Evolutionary conservation across 1,140 invertebrate species (phyloP).

Genomic region (Ruditapes philippinarum): DNA sequence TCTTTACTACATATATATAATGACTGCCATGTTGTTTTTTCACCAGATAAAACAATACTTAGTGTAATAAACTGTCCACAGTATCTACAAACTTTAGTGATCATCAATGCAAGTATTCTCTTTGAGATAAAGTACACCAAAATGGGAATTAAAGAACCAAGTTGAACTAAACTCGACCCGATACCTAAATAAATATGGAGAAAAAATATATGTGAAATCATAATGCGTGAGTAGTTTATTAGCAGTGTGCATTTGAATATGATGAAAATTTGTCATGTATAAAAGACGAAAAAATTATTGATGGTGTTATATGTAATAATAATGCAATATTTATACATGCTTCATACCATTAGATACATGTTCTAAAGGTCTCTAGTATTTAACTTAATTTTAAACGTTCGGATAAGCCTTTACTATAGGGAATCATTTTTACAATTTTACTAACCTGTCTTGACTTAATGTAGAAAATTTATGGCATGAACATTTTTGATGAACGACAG

Average conservation of each 20-base stretch:
- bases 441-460: neutral
- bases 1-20: neutral
- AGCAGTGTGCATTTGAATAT: too few species aligned
- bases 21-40: neutral
- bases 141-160: constrained; percentile 16
- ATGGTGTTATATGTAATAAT: too few species aligned
- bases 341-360: too few species aligned
- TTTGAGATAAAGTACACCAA: constrained; percentile 24
- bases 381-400: neutral
- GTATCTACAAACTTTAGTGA: neutral
- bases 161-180: neutral
- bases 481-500: neutral
- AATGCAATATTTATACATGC: too few species aligned
- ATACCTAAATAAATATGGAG: neutral
- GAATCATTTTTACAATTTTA: neutral
- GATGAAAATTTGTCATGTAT: too few species aligned
- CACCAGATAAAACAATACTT: neutral
- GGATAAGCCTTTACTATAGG: too few species aligned
- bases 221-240: too few species aligned
- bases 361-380: too few species aligned
- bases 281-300: too few species aligned
- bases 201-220: too few species aligned
- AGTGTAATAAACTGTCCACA: neutral
- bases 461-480: neutral
- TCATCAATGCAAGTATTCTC: neutral